Base-by-base conservation (phyloP, 1,140 invertebrate species). In the Sweltsa coloradensis region DNA sequence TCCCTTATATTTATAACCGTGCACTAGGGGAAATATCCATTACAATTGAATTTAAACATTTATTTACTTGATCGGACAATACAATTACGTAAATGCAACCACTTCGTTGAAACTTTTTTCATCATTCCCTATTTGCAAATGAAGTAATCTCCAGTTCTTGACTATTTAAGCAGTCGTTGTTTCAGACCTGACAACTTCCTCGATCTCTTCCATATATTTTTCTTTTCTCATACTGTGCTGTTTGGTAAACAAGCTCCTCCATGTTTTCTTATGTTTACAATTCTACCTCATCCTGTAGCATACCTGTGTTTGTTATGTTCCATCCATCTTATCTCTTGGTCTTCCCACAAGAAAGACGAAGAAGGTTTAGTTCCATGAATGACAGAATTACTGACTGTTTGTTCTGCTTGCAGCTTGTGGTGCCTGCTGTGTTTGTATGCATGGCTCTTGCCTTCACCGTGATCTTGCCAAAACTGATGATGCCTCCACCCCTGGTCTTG, bases 371-470 rank as follows among this genome's bases (percentile, higher is more conserved):
- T 11, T 11, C 13, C 19, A 11, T 6, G 7, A 43, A 43, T 46
- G 9, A 21, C 16, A 41, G n/a, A 37, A 3, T 43, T 43, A 11
- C 34, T 4, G 4, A 6, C n/a, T 3, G 23, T 14, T 47, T 34
- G 6, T 1, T 37, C 37, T 51, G 23, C 7, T 50, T 52, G 22
- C 41, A 57, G 55, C 39, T 57, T 25, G 42, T 58, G 6, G 37
- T 59, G 16, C 57, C 57, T 5, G 55, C 56, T 9, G 14, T 57
- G n/a, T 56, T 59, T 50, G 57, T 59, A 9, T 57, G 54, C 41
- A 31, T 58, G 36, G 51, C 53, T 14, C 34, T 58, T 5, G 29
- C 49, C 5, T 53, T 56, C n/a, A 53, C 53, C 13, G 50, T 53
- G 3, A 47, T 59, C 9, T 42, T 56, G 21, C 57, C 57, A 9